Base-by-base conservation (phyloP, 2,113 vertebrate species). In the Oplegnathus fasciatus region DNA sequence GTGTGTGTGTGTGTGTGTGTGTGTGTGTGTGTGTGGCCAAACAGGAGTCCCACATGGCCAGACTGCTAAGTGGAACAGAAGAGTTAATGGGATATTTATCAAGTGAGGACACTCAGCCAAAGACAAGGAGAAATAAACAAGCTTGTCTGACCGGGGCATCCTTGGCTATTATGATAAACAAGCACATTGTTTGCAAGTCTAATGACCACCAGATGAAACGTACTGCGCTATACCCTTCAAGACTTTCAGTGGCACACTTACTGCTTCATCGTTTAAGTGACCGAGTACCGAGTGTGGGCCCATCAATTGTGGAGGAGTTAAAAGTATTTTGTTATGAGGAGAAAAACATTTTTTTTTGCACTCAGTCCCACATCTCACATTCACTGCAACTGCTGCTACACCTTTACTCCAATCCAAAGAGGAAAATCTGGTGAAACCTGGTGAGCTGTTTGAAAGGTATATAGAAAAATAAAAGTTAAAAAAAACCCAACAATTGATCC, bases 71-170 rank as follows among this genome's bases (percentile, higher is more conserved):
- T 82, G 82, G 88, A 91, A 87, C 87, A 89, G 62, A 88, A 77
- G 85, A 93, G 62, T 89, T 92, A 94, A 93, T 93, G 89, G 92
- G 86, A 86, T 91, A 93, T 93, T 92, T 95, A 93, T 95, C 89
- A 94, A 91, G 80, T 61, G 74, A 84, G 84, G 84, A 93, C 91
- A 84, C 91, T 94, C 80, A 79, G 78, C 83, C 82, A 75, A 83
- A 75, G 79, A 90, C 91, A 89, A 91, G 86, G 81, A 86, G 86
- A 94, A 94, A 93, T 91, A 93, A 95, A 91, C 83, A 94, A 90
- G 80, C 87, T 82, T 69, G 75, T 90, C 90, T 90, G 88, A 91
- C 88, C 79, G 66, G 87, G 74, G 72, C 87, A 92, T 92, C 90
- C 88, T 88, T 81, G 83, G 80, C 82, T 74, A 80, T 91, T 90